Conservation (phyloP, 2,888 invertebrate genomes). For the Penaeus monodon region DNA sequence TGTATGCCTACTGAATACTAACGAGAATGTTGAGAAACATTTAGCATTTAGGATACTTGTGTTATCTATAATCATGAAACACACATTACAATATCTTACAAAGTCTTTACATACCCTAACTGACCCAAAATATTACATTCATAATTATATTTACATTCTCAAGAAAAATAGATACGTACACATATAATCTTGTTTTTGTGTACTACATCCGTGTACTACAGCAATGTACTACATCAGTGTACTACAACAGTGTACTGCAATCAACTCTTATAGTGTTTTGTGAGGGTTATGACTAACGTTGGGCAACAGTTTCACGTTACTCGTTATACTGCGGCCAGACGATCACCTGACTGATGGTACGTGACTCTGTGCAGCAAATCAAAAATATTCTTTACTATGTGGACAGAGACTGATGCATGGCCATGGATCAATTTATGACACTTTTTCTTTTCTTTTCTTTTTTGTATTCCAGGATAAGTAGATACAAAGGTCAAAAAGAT, state of each 20-base stretch:
- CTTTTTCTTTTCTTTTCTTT: neutral
- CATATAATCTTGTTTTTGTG: conserved; percentile 53
- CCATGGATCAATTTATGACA: neutral
- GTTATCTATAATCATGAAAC: conserved; percentile 51
- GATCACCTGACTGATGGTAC: conserved; percentile 5
- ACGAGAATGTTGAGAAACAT: conserved; percentile 59
- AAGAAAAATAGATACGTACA: conserved; percentile 62
- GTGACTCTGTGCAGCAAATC: no score
- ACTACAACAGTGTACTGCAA: conserved; percentile 44
- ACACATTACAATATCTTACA: conserved; percentile 59
- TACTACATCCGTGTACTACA: conserved; percentile 53
- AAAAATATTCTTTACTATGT: no score
- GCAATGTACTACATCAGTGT: conserved; percentile 31
- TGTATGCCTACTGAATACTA: conserved; percentile 57
- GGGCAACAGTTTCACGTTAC: conserved; percentile 56
- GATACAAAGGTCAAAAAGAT: conserved; percentile 14
- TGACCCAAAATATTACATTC: conserved; percentile 63
- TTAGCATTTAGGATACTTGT: conserved; percentile 53
- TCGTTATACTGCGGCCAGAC: conserved; percentile 31
- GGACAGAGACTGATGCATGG: no score
- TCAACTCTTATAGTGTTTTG: conserved; percentile 58
- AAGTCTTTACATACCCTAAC: conserved; percentile 61
- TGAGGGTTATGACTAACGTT: conserved; percentile 51
- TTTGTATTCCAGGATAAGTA: conserved; percentile 5
- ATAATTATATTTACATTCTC: conserved; percentile 62